Percentiles rank a stretch among this genome's conserved stretches.
Evolutionary conservation across 2,113 vertebrate genomes (phyloP).

Genomic region (Seriola aureovittata): DNA sequence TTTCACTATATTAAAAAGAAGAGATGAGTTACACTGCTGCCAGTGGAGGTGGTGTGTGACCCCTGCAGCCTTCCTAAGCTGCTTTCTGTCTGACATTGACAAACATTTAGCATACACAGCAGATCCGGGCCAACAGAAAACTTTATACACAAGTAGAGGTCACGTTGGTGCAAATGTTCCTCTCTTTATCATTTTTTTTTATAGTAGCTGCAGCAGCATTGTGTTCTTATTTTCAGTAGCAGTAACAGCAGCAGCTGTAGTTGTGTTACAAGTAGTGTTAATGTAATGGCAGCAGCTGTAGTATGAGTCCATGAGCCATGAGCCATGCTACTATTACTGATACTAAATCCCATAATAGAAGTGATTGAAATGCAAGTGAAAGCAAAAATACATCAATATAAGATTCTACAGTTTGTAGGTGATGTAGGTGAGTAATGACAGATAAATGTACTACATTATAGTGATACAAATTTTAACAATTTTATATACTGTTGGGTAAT

Average conservation of each 20-base stretch:
- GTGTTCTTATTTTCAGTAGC: background rate
- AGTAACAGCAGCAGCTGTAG: background rate
- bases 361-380: too few species aligned
- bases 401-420: too few species aligned
- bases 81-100: conserved; percentile 19
- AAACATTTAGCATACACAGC: background rate
- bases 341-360: too few species aligned
- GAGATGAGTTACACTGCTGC: conserved; percentile 32
- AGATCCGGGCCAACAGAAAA: background rate
- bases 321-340: too few species aligned
- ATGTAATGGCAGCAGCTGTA: background rate
- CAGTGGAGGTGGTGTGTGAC: conserved; percentile 22
- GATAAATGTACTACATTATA: too few species aligned
- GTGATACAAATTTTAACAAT: too few species aligned
- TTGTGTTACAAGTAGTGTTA: background rate
- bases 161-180: background rate
- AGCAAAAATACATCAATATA: too few species aligned
- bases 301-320: too few species aligned
- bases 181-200: background rate
- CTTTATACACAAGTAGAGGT: background rate
- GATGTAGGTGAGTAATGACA: too few species aligned
- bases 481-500: too few species aligned
- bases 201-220: background rate
- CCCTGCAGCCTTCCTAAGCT: conserved; percentile 32
- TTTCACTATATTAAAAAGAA: conserved; percentile 62